phyloP scores from a whole-genome alignment of 2,888 invertebrate genomes.

The Leptinotarsa juncta region DNA sequence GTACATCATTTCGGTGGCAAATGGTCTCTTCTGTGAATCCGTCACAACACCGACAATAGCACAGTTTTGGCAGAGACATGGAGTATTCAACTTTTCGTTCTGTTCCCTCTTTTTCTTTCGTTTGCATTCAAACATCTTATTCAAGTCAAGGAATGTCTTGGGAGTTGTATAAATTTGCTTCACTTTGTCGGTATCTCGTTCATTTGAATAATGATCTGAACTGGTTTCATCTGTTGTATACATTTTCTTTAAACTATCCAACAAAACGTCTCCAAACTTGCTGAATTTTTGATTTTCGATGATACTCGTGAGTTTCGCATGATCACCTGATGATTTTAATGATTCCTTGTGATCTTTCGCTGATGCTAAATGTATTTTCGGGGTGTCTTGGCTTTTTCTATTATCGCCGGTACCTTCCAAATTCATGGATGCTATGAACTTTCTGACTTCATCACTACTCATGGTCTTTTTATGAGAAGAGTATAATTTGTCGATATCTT shows the following conservation, averaged over 20 bases:
- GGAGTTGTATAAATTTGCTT: slow-evolving; percentile 59
- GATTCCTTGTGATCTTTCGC: neutral
- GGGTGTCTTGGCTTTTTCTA: slow-evolving; percentile 12
- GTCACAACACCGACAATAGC: slow-evolving; percentile 61
- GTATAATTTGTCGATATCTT: slow-evolving; percentile 49
- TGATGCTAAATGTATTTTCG: neutral
- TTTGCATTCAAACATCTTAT: slow-evolving; percentile 55
- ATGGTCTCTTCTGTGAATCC: slow-evolving; percentile 62
- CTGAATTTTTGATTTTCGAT: neutral
- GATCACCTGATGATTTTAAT: slow-evolving; percentile 12
- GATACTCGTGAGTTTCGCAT: neutral
- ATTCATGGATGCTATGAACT: slow-evolving; percentile 55
- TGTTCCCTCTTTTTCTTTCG: slow-evolving; percentile 49
- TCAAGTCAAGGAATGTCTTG: slow-evolving; percentile 54
- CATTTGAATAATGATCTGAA: slow-evolving; percentile 31
- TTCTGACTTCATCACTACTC: slow-evolving; percentile 52
- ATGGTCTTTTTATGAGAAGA: slow-evolving; percentile 50
- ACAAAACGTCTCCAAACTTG: neutral
- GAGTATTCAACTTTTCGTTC: slow-evolving; percentile 52
- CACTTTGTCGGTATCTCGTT: slow-evolving; percentile 29
- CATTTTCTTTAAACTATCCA: slow-evolving; percentile 13
- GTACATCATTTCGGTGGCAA: slow-evolving; percentile 50
- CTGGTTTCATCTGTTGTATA: slow-evolving; percentile 38
- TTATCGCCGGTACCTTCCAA: slow-evolving; percentile 33
- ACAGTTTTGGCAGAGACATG: slow-evolving; percentile 63